These are phyloP conservation scores for Pelodytes ibericus DNA, from an alignment of 2,797 vertebrate species.

Conservation along the genomic window DNA sequence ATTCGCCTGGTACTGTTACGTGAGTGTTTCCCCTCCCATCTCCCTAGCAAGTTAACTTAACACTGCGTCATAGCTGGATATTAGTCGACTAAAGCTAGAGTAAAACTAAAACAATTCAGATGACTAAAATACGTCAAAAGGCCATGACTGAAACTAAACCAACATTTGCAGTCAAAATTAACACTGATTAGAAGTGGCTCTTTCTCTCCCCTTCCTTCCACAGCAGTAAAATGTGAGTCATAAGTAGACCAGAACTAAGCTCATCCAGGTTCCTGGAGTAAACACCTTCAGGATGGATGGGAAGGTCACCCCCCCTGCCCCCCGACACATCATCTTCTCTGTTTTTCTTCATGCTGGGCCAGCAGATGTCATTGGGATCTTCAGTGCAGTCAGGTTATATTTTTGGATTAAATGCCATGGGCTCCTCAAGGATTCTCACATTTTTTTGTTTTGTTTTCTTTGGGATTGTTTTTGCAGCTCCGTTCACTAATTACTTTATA, in stretches of 20 bases:
- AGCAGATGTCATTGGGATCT: not conserved
- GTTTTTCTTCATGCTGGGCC: not conserved
- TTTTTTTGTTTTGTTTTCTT: constrained; percentile 26
- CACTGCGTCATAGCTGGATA: too few species aligned
- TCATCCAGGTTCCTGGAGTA: not conserved
- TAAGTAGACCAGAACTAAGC: not conserved
- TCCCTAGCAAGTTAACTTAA: too few species aligned
- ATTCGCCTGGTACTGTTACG: too few species aligned
- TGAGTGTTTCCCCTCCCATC: too few species aligned
- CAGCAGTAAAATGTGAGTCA: not conserved
- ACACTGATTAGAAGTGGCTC: too few species aligned
- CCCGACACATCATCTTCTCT: not conserved
- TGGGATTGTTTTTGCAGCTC: constrained; percentile 11
- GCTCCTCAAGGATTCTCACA: constrained; percentile 11
- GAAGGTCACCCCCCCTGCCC: not conserved
- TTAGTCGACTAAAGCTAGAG: too few species aligned
- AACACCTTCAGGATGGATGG: not conserved
- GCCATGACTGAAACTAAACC: too few species aligned
- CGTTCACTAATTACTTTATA: constrained; percentile 12
- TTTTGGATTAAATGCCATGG: not conserved
- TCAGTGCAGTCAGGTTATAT: not conserved
- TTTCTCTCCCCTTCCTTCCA: not conserved
- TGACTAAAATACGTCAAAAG: too few species aligned
- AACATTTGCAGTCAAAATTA: too few species aligned
- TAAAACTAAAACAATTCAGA: too few species aligned